A percentile compares a stretch with the other conserved stretches of the same genome.
phyloP scores from a whole-genome alignment of 2,888 invertebrate genomes.

The Microchrysa polita region DNA sequence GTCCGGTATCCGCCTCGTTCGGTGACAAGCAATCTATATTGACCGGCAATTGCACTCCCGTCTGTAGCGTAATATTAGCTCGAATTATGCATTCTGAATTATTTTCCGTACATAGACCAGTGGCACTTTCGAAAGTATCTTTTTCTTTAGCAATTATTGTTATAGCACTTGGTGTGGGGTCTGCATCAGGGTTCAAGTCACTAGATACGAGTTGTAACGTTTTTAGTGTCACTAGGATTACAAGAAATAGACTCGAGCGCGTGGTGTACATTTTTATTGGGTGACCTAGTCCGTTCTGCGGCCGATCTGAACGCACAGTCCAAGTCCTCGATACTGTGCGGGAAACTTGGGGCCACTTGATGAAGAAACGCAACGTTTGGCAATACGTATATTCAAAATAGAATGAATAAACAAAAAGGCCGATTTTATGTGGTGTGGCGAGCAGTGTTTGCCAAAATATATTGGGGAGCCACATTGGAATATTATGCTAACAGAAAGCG shows the following conservation, averaged over 20 bases:
- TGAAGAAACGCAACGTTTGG: constrained; percentile 6
- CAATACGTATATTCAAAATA: background rate
- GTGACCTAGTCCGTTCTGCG: background rate
- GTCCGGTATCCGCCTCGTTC: constrained; percentile 21
- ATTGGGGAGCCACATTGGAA: background rate
- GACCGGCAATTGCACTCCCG: constrained; percentile 25
- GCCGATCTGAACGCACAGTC: background rate
- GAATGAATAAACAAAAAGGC: constrained; percentile 7
- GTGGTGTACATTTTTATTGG: background rate
- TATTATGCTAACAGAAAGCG: background rate
- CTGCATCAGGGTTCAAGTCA: background rate
- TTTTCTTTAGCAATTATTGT: no score
- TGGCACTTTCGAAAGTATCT: background rate
- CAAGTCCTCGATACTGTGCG: background rate
- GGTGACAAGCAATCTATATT: constrained; percentile 17
- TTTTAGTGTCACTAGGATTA: background rate
- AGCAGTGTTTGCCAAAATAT: background rate
- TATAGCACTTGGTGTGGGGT: no score
- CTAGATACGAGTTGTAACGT: background rate
- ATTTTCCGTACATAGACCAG: background rate
- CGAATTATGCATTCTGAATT: constrained; percentile 19
- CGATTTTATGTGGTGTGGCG: background rate
- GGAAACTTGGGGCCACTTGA: background rate
- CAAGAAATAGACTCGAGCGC: background rate
- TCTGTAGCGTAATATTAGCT: constrained; percentile 35